Evolutionary conservation across 2,888 invertebrate species (phyloP).

Genomic region (Tenthredo livida): DNA sequence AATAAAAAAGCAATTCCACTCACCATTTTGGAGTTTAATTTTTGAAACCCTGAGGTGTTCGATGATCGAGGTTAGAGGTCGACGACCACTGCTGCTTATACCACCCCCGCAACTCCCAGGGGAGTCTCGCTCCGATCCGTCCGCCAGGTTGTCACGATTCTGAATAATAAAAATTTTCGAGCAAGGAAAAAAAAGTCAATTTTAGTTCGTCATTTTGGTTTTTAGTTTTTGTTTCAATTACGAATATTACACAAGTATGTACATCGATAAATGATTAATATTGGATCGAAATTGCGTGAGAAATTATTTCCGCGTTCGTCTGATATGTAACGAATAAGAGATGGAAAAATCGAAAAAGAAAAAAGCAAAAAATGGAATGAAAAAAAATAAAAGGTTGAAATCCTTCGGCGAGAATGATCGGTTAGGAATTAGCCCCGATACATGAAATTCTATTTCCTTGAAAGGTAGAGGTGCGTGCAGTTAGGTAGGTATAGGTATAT

Average conservation of each 20-base stretch:
- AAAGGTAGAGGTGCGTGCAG: conserved; percentile 3
- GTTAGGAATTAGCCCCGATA: conserved; percentile 33
- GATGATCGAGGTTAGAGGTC: conserved; percentile 75
- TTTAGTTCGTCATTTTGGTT: no score
- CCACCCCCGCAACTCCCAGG: conserved; percentile 74
- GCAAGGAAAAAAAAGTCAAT: not conserved
- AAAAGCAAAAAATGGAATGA: no score
- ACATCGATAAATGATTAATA: no score
- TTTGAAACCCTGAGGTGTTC: conserved; percentile 74
- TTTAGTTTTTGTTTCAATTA: no score
- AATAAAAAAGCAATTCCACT: conserved; percentile 60
- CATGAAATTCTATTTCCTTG: conserved; percentile 38
- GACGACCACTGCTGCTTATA: conserved; percentile 70
- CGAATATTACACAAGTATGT: no score
- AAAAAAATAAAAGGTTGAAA: not conserved
- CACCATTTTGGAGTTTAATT: conserved; percentile 73
- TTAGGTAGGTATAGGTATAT: not conserved
- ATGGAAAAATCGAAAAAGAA: not conserved
- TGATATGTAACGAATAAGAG: no score
- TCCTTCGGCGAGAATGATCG: conserved; percentile 23
- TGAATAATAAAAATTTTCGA: conserved; percentile 58
- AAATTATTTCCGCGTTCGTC: no score
- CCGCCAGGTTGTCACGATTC: conserved; percentile 76
- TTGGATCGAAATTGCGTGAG: no score
- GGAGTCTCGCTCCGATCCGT: conserved; percentile 73